A percentile compares a stretch with the other conserved stretches of the same genome.
phyloP scores from a whole-genome alignment of 1,140 invertebrate species.

The Chionoecetes opilio region DNA sequence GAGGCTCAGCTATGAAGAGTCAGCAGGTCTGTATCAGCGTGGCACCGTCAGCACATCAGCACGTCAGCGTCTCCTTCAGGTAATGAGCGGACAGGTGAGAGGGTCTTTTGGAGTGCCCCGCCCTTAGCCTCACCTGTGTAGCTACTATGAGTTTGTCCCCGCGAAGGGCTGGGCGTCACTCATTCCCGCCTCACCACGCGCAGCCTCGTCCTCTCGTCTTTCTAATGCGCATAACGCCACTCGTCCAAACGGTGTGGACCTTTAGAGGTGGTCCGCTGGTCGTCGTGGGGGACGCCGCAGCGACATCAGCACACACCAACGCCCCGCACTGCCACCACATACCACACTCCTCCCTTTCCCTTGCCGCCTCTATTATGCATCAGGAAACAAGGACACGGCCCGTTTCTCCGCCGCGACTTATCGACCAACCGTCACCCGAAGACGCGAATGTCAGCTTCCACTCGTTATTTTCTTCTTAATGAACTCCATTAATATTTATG shows the following conservation, averaged over 20 bases:
- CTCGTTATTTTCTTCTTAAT: conserved; percentile 20
- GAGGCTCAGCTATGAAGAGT: no score
- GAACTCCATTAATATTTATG: not conserved
- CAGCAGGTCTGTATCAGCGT: no score
- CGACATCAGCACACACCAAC: not conserved
- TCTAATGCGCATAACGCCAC: not conserved
- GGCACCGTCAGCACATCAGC: not conserved
- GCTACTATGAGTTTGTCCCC: not conserved
- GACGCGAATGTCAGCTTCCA: not conserved
- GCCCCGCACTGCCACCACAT: not conserved
- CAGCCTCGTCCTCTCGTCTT: not conserved
- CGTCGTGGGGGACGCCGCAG: not conserved
- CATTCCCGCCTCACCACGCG: not conserved
- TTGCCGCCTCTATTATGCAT: not conserved
- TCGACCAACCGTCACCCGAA: not conserved
- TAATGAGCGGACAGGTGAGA: not conserved
- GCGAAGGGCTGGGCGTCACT: not conserved
- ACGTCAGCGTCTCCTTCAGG: no score
- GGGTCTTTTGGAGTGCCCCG: not conserved
- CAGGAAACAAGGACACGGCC: not conserved
- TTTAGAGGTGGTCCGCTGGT: not conserved
- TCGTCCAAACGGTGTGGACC: not conserved
- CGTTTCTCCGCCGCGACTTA: not conserved
- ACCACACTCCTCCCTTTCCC: not conserved
- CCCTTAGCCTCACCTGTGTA: not conserved